Evolutionary conservation across 2,888 invertebrate species (phyloP).

Genomic region (Muschampia plurimacula): DNA sequence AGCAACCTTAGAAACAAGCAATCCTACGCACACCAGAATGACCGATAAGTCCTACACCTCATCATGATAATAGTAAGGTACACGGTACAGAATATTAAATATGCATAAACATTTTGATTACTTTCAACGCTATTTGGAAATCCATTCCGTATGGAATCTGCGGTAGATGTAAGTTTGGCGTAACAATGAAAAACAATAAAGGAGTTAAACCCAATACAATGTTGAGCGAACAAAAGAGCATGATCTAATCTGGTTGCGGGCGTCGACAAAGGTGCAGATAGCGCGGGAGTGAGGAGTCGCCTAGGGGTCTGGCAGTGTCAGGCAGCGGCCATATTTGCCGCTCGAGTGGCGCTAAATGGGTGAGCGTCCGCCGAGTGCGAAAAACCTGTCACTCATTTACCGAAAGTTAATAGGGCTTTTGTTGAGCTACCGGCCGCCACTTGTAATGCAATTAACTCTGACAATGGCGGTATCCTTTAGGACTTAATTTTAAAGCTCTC

Average conservation of each 20-base stretch:
- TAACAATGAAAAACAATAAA: constrained; percentile 57
- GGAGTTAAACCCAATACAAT: constrained; percentile 77
- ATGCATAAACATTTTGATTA: not conserved
- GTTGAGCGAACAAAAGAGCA: constrained; percentile 70
- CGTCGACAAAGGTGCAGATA: constrained; percentile 59
- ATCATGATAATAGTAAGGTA: no score
- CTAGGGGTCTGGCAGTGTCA: constrained; percentile 74
- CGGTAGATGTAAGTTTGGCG: constrained; percentile 19
- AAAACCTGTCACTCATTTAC: constrained; percentile 72
- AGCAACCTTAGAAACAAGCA: no score
- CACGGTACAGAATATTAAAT: no score
- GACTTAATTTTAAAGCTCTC: constrained; percentile 77
- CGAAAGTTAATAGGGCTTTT: constrained; percentile 82
- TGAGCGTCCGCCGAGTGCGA: constrained; percentile 61
- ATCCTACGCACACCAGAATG: no score
- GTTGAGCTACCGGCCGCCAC: constrained; percentile 73
- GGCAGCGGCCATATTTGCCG: constrained; percentile 79
- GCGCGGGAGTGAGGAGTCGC: constrained; percentile 60
- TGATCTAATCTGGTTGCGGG: constrained; percentile 75
- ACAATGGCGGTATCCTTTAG: constrained; percentile 80
- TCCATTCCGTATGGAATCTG: constrained; percentile 5
- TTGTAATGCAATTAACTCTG: constrained; percentile 84
- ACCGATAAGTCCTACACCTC: no score
- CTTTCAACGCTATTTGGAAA: not conserved
- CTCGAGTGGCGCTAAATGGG: constrained; percentile 68